Conservation (phyloP, 1,140 invertebrate species). For the Alviniconcha marisindica region DNA sequence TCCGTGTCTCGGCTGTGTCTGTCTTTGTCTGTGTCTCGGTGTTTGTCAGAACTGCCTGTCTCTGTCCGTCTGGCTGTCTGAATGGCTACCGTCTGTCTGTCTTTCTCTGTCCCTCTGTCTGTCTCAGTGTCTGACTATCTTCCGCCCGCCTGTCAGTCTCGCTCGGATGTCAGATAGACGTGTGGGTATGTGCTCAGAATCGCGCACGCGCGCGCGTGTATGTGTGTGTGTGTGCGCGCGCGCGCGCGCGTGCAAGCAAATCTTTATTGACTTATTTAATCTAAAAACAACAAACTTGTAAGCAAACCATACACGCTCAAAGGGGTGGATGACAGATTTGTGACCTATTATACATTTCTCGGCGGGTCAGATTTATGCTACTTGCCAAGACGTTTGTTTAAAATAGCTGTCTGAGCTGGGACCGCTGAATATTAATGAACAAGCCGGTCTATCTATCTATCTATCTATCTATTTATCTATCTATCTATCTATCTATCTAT, state of each 20-base stretch:
- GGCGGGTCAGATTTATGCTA: too few relatives aligned
- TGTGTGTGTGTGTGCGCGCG: constrained; percentile 10
- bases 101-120: constrained; percentile 7
- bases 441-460: too few relatives aligned
- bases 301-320: too few relatives aligned
- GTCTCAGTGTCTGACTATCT: not conserved
- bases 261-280: not conserved
- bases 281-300: too few relatives aligned
- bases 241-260: not conserved
- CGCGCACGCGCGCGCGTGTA: too few relatives aligned
- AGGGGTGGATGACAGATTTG: too few relatives aligned
- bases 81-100: not conserved
- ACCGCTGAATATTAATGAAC: too few relatives aligned
- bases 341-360: too few relatives aligned
- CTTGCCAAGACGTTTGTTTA: too few relatives aligned
- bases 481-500: too few relatives aligned
- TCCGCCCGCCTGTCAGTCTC: not conserved
- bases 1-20: not conserved
- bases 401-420: too few relatives aligned
- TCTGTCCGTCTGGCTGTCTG: not conserved
- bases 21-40: not conserved
- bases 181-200: not conserved
- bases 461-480: too few relatives aligned
- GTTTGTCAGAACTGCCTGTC: constrained; percentile 9
- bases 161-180: not conserved